Evolutionary conservation across 2,113 vertebrate genomes (phyloP), one percentile per base, ranked within the genome.

Genomic region (Caloenas nicobarica): DNA sequence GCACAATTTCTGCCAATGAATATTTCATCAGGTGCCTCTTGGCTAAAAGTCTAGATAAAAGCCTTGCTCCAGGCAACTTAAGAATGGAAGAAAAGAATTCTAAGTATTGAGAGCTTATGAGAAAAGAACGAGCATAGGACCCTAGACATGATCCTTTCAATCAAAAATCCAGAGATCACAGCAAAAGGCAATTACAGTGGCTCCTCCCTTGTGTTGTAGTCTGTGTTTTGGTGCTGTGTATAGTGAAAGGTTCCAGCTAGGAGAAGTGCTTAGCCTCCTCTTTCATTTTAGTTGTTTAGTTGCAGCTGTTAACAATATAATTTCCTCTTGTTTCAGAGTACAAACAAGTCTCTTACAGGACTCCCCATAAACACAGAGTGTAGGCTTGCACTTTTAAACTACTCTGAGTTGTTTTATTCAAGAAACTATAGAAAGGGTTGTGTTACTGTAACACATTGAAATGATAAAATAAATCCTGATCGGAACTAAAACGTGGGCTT

Each of bases 41-140:
- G 98, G 98, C 98, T 98, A 98, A 97, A 98, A 98, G 97, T 98
- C 70, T 91, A 98, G 97, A 98, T 98, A 98, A 98, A 98, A 98
- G 98, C 96, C 96, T 98, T 97, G 97, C 98, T 98, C 90, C 98
- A 96, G 98, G 98, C 98, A 98, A 98, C 98, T 97, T 97, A 97
- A 96, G 96, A 97, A 92, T 85, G 81, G 95, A 97, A 98, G 96
- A 98, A 97, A 98, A 98, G 97, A 95, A 91, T 96, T 97, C 92
- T 97, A 97, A 98, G 97, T 96, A 91, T 68, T 42, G 11, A 87
- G 71, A 97, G 91, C 93, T 98, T 98, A 97, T 92, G 96, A 98
- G 96, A 97, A 97, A 96, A 95, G 89, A 90, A 95, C 2, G 1
- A 57, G 92, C 80, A 93, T 91, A 93, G 91, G 96, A 96, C 89